These are phyloP conservation scores for Epicauta chinensis DNA, from an alignment of 1,140 invertebrate genomes.

Conservation along the genomic window DNA sequence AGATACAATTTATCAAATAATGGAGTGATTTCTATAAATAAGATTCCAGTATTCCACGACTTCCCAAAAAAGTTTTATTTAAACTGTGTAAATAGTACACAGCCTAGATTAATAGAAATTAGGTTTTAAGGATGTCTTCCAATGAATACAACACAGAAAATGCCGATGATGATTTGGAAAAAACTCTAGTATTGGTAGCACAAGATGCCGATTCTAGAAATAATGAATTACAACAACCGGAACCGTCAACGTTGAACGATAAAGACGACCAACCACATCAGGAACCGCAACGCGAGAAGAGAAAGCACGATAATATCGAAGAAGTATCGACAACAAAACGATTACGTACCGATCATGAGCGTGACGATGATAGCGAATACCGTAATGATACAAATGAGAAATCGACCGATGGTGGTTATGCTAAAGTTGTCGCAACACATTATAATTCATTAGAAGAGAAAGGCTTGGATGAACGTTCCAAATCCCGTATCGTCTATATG, in stretches of 20 bases:
- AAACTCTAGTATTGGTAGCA: constrained; percentile 36
- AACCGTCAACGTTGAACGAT: constrained; percentile 6
- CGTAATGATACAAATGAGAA: neutral
- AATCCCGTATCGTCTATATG: constrained; percentile 87
- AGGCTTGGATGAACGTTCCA: constrained; percentile 67
- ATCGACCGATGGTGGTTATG: constrained; percentile 36
- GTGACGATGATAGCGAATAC: neutral
- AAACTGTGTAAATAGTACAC: too few relatives aligned
- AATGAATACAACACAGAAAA: constrained; percentile 2
- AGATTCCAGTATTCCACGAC: too few relatives aligned
- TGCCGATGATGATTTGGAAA: constrained; percentile 37
- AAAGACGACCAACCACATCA: constrained; percentile 1
- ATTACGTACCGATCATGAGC: constrained; percentile 4
- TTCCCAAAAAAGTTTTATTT: too few relatives aligned
- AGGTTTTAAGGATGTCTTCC: too few relatives aligned
- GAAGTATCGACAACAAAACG: constrained; percentile 6
- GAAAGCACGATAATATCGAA: constrained; percentile 4
- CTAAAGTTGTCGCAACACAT: constrained; percentile 69
- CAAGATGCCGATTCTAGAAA: constrained; percentile 37
- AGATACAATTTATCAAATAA: too few relatives aligned
- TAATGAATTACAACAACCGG: constrained; percentile 20
- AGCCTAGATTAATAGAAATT: too few relatives aligned
- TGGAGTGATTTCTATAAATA: too few relatives aligned
- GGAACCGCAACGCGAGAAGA: neutral
- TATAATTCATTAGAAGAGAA: constrained; percentile 81